Conservation (phyloP, 2,888 invertebrate species). For the Ceraclea dissimilis region DNA sequence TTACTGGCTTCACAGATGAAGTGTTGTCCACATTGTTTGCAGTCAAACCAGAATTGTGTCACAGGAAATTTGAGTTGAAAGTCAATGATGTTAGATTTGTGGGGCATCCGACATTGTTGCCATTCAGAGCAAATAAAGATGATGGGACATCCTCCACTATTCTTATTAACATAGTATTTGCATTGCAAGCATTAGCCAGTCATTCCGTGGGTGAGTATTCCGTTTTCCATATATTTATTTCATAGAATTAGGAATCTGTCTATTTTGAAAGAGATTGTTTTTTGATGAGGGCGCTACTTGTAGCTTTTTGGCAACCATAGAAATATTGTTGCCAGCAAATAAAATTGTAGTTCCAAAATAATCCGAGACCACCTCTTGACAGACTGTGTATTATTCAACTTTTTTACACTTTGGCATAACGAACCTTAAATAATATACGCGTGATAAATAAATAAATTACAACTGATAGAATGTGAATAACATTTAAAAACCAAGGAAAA, state of each 20-base stretch:
- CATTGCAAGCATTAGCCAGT: conserved; percentile 81
- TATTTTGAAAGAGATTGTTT: conserved; percentile 1
- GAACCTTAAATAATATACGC: too few relatives aligned
- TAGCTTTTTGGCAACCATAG: neutral
- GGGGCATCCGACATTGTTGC: conserved; percentile 82
- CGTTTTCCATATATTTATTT: too few relatives aligned
- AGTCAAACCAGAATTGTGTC: conserved; percentile 83
- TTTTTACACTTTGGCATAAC: too few relatives aligned
- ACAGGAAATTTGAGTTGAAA: conserved; percentile 88
- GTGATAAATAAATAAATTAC: too few relatives aligned
- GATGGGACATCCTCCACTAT: conserved; percentile 61
- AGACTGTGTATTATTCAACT: too few relatives aligned
- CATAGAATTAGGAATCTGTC: neutral
- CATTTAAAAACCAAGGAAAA: too few relatives aligned
- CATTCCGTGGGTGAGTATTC: conserved; percentile 66
- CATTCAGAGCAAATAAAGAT: conserved; percentile 59
- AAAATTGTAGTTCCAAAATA: too few relatives aligned
- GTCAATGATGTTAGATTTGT: conserved; percentile 94
- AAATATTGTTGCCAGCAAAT: too few relatives aligned
- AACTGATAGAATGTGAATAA: too few relatives aligned
- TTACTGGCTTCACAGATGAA: conserved; percentile 76
- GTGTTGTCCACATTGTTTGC: conserved; percentile 83
- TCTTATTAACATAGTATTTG: conserved; percentile 84
- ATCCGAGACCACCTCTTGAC: too few relatives aligned
- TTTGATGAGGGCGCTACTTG: too few relatives aligned